phyloP scores from a whole-genome alignment of 92 coral and sea anemone genomes.

The Umimayanthus chanpuru region DNA sequence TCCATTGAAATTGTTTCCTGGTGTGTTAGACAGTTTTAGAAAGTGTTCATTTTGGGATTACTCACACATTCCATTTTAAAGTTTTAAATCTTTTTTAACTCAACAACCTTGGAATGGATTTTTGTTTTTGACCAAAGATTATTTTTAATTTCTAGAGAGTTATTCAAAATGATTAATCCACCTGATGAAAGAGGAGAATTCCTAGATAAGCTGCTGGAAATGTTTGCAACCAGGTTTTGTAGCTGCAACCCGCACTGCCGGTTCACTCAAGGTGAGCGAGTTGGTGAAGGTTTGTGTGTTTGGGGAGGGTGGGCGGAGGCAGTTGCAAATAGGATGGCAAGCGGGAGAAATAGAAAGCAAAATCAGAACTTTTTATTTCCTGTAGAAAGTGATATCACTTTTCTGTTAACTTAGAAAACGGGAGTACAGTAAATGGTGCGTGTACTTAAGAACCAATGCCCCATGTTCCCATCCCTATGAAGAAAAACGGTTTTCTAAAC shows the following conservation, averaged over 20 bases:
- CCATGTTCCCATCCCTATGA: too few species aligned
- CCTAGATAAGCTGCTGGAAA: conserved; percentile 80
- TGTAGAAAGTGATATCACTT: background rate
- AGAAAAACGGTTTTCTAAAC: too few species aligned
- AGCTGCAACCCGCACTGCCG: conserved; percentile 77
- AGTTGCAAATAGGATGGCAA: too few species aligned
- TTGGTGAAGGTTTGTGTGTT: background rate
- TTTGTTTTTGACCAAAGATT: too few species aligned
- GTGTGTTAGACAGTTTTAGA: too few species aligned
- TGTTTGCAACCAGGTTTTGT: conserved; percentile 78
- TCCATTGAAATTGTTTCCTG: too few species aligned
- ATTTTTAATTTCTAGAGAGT: conserved; percentile 56
- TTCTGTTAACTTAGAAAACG: background rate
- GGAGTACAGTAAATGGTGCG: too few species aligned
- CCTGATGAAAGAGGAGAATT: conserved; percentile 91
- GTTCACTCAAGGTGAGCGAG: conserved; percentile 83
- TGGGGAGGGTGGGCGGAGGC: background rate
- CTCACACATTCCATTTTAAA: too few species aligned
- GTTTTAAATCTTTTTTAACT: too few species aligned
- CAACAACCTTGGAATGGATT: too few species aligned
- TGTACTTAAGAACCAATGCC: too few species aligned
- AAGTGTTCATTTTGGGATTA: too few species aligned
- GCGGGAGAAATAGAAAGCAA: background rate
- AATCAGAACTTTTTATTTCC: background rate
- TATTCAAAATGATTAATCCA: conserved; percentile 81